Base-by-base conservation (phyloP, 2,113 vertebrate species). In the Aegotheles bennettii region DNA sequence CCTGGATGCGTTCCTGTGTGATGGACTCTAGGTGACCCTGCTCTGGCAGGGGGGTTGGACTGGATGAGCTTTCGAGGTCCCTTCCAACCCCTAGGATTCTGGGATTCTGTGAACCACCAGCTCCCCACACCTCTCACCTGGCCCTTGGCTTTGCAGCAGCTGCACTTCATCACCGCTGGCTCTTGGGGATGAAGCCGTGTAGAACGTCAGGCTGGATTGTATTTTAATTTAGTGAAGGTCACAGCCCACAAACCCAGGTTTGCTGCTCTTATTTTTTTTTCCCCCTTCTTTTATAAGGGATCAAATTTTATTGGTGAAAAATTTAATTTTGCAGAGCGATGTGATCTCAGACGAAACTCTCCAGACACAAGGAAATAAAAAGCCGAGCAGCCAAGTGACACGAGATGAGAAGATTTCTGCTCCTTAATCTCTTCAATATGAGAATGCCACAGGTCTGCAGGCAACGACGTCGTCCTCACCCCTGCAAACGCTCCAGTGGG, bases 251-350 rank as follows among this genome's bases (percentile, higher is more conserved):
- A 94, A 45, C 6, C 5, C 10, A 6, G 2, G n/a, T 71, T 77
- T 64, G 53, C 40, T 68, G 91, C 45, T 90, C 61, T 79, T n/a
- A 42, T 56, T 84, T 70, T 29, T 35, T 74, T 36, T 21, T 74
- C n/a, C 18, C 2, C 25, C 42, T 65, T 73, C 57, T 91, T 87
- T 95, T 87, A 78, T 63, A 77, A 65, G 23, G 51, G 68, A 91
- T 76, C 85, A 73, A 45, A 23, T 95, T 89, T 95, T 88, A 82
- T 50, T 47, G 74, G 63, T 81, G 71, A 96, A 94, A 94, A 78
- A 85, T 43, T 45, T 56, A 31, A 84, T 77, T 94, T 79, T 83
- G 45, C 84, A 79, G 64, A 79, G 77, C 0, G 0, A 80, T 1
- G 2, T 12, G 53, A 67, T 40, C 81, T 89, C 36, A 61, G 50